These are phyloP conservation scores for Epinotia nisella DNA, from an alignment of 2,888 invertebrate species.

Conservation along the genomic window DNA sequence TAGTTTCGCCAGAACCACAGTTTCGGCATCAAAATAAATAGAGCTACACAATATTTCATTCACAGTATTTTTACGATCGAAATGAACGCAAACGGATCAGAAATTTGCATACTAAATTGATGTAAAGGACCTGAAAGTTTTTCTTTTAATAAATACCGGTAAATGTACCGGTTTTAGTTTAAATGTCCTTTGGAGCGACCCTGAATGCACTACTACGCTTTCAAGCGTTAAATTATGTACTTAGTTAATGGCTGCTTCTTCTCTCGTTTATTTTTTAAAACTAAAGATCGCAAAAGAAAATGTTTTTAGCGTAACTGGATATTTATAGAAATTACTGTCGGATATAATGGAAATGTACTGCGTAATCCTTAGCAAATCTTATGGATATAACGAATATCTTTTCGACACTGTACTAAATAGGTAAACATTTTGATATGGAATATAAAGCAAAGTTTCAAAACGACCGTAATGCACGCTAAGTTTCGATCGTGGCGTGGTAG, in stretches of 20 bases:
- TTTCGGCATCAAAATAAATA: slow-evolving; percentile 29
- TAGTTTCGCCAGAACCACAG: slow-evolving; percentile 20
- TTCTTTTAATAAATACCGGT: neutral
- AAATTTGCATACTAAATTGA: neutral
- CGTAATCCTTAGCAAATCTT: too few relatives aligned
- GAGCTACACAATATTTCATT: neutral
- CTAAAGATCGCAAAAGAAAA: slow-evolving; percentile 7
- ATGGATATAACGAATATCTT: too few relatives aligned
- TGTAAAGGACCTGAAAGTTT: neutral
- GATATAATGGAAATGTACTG: neutral
- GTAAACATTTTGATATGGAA: neutral
- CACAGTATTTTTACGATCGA: neutral
- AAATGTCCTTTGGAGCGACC: slow-evolving; percentile 8
- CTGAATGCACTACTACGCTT: slow-evolving; percentile 37
- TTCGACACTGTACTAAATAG: neutral
- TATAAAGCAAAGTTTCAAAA: neutral
- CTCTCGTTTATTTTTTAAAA: slow-evolving; percentile 31
- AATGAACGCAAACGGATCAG: neutral
- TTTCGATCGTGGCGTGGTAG: neutral
- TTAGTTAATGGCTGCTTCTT: slow-evolving; percentile 27
- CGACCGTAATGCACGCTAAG: neutral
- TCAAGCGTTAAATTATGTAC: slow-evolving; percentile 35
- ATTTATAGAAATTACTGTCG: neutral
- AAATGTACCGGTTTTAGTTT: slow-evolving; percentile 3
- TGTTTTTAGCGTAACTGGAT: neutral